Percentiles rank a stretch among this genome's conserved stretches.
Evolutionary conservation across 2,888 invertebrate genomes (phyloP).

Genomic region (Dynastes hyllus): DNA sequence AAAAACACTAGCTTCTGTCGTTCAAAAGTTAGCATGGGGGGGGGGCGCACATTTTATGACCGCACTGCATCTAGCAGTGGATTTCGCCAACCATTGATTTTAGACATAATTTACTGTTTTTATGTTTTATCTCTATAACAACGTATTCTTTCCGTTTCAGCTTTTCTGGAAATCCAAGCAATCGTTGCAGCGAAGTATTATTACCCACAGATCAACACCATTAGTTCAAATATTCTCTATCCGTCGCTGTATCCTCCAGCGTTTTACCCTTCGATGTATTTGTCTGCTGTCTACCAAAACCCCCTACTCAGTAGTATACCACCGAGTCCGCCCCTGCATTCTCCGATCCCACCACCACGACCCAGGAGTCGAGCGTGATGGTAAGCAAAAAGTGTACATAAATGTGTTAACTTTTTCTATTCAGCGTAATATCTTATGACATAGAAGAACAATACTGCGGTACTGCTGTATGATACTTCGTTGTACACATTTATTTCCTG

Average conservation of each 20-base stretch:
- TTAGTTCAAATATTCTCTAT: slow-evolving; percentile 55
- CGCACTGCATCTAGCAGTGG: no score
- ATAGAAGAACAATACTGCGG: no score
- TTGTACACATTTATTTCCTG: no score
- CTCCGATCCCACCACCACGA: slow-evolving; percentile 57
- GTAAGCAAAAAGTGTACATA: slow-evolving; percentile 55
- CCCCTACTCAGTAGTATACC: slow-evolving; percentile 60
- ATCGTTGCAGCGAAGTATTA: slow-evolving; percentile 48
- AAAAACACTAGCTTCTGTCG: no score
- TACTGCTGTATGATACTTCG: no score
- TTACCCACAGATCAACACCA: slow-evolving; percentile 55
- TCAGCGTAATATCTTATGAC: no score
- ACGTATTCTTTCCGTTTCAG: slow-evolving; percentile 42
- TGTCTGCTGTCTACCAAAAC: slow-evolving; percentile 64
- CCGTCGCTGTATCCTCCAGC: slow-evolving; percentile 64
- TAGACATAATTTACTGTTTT: no score
- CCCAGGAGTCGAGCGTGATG: slow-evolving; percentile 64
- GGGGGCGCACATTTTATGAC: no score
- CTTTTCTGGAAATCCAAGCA: slow-evolving; percentile 51
- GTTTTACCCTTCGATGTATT: slow-evolving; percentile 65
- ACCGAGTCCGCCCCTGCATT: slow-evolving; percentile 60
- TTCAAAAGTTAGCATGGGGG: no score
- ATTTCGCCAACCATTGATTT: no score
- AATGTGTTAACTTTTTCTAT: no score
- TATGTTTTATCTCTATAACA: background rate